Conservation (phyloP, 2,113 vertebrate species). For the Camarhynchus parvulus region DNA sequence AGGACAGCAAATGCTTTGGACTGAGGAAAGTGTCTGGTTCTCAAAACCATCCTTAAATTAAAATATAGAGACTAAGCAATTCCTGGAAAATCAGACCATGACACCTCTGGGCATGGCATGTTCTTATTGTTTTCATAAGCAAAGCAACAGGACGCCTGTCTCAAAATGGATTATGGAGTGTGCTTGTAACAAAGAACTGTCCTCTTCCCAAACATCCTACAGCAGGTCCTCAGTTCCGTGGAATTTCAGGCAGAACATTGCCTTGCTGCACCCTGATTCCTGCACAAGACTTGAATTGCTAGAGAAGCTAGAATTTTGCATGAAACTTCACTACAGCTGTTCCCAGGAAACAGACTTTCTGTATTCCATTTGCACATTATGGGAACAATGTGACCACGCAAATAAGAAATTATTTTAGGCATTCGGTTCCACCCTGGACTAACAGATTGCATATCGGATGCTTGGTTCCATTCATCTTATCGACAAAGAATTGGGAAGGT, state of each 20-base stretch:
- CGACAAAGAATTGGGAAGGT: neutral
- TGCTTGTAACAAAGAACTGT: neutral
- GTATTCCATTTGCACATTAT: neutral
- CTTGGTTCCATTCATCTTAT: neutral
- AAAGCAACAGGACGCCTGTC: neutral
- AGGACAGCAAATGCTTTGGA: neutral
- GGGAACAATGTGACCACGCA: neutral
- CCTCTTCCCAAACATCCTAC: neutral
- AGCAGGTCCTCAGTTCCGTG: neutral
- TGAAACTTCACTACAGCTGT: neutral
- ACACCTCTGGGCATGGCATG: neutral
- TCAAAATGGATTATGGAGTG: neutral
- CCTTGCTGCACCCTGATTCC: neutral
- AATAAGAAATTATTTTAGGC: neutral
- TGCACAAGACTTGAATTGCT: neutral
- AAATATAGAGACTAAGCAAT: neutral
- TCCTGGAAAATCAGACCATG: neutral
- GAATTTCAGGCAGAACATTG: neutral
- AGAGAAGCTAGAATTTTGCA: neutral
- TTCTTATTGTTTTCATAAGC: neutral
- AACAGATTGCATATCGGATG: neutral
- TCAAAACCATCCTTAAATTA: neutral
- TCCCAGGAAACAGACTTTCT: neutral
- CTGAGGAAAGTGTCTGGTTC: neutral
- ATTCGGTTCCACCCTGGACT: neutral